Percentiles rank a stretch among this genome's conserved stretches.
Conservation (phyloP, 30 jellyfish, hydroid and myxozoan species). For the Sanderia malayensis region DNA sequence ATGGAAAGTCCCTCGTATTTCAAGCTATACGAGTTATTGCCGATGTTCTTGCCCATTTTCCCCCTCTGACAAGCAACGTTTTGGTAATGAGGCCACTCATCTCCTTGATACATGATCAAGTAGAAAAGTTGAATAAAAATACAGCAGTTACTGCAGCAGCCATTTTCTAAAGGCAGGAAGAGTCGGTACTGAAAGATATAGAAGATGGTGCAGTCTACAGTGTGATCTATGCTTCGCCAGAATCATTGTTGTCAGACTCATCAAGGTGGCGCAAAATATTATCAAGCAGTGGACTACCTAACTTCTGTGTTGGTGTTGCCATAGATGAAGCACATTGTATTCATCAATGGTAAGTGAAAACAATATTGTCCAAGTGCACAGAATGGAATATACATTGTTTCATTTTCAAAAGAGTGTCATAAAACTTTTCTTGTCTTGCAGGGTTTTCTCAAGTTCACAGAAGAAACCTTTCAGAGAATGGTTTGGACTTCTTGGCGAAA, state of each 20-base stretch:
- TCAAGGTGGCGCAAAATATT: constrained; percentile 16
- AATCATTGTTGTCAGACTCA: constrained; percentile 16
- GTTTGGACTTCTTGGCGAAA: neutral
- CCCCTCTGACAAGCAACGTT: constrained; percentile 13
- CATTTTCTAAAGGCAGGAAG: constrained; percentile 18
- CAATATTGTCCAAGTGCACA: neutral
- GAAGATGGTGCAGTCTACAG: constrained; percentile 17
- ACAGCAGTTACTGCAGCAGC: constrained; percentile 23
- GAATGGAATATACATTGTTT: too few species aligned
- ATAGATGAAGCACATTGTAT: constrained; percentile 11
- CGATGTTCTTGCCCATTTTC: constrained; percentile 7
- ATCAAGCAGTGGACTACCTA: constrained; percentile 15
- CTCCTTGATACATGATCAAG: constrained; percentile 9
- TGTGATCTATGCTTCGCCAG: constrained; percentile 17
- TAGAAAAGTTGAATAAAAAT: neutral
- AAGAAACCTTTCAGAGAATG: neutral
- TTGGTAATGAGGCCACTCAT: constrained; percentile 8
- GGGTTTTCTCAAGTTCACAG: neutral
- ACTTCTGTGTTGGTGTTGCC: constrained; percentile 30
- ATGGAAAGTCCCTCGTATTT: constrained; percentile 19
- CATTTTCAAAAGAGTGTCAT: neutral
- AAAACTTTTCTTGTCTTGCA: neutral
- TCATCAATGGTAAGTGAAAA: constrained; percentile 12
- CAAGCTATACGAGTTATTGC: constrained; percentile 19
- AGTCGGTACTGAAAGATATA: constrained; percentile 7